A percentile compares a stretch with the other conserved stretches of the same genome.
Conservation (phyloP, 2,113 vertebrate species). For the Petroica traversi region DNA sequence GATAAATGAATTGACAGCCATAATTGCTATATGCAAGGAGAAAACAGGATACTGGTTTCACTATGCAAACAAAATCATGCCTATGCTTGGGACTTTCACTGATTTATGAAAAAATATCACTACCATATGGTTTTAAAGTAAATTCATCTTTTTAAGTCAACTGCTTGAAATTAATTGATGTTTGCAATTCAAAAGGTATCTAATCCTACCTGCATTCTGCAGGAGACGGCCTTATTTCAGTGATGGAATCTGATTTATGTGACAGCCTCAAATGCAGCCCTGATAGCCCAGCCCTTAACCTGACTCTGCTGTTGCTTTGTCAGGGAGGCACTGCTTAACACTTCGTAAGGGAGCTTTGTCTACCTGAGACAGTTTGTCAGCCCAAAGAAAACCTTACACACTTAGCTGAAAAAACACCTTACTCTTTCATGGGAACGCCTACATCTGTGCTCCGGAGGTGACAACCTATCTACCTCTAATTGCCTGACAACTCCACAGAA, state of each 20-base stretch:
- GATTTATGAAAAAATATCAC: not conserved
- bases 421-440: rapidly evolving
- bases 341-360: not conserved
- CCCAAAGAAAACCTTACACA: not conserved
- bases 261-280: not conserved
- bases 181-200: not conserved
- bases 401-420: not conserved
- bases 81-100: not conserved
- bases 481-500: not conserved
- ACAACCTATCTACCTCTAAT: not conserved
- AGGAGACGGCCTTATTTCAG: not conserved
- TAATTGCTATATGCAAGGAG: not conserved
- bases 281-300: not conserved
- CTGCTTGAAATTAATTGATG: not conserved
- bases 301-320: not conserved
- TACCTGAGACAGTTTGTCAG: not conserved
- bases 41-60: not conserved
- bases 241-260: not conserved
- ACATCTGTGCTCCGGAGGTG: not conserved
- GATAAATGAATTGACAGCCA: not conserved
- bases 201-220: not conserved
- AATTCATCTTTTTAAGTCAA: not conserved
- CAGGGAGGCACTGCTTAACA: not conserved
- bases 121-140: not conserved
- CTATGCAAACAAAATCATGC: not conserved